Conservation (phyloP, 2,888 invertebrate genomes). For the Cephus nigrinus region DNA sequence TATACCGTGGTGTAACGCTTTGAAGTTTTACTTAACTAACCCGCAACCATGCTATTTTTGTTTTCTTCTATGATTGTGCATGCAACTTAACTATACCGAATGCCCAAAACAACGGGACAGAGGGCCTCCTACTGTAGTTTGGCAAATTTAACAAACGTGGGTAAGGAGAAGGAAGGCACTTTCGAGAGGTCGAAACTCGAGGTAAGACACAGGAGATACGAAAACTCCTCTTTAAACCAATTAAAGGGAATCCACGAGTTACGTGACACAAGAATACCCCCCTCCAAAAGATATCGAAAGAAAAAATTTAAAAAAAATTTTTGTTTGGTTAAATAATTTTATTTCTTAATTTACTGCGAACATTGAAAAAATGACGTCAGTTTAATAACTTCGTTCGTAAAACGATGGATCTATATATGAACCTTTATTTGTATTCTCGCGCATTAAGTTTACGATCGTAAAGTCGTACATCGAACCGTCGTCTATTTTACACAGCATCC, state of each 20-base stretch:
- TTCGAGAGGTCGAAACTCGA: slow-evolving; percentile 41
- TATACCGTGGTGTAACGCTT: background rate
- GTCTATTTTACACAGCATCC: background rate
- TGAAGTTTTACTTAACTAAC: slow-evolving; percentile 11
- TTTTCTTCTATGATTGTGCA: slow-evolving; percentile 21
- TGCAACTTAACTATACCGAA: slow-evolving; percentile 22
- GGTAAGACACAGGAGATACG: slow-evolving; percentile 44
- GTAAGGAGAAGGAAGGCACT: slow-evolving; percentile 44
- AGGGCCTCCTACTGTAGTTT: slow-evolving; percentile 64
- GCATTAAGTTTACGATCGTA: background rate
- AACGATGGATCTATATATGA: background rate
- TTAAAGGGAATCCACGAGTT: background rate
- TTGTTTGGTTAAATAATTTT: no score
- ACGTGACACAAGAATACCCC: background rate
- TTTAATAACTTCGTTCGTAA: background rate
- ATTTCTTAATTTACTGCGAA: no score
- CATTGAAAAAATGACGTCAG: no score
- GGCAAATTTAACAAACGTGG: slow-evolving; percentile 59
- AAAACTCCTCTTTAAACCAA: background rate
- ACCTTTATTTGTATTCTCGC: background rate
- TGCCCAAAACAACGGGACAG: slow-evolving; percentile 44
- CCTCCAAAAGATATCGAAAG: no score
- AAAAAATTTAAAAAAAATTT: no score
- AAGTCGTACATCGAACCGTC: background rate
- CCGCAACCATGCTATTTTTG: slow-evolving; percentile 19